phyloP scores from a whole-genome alignment of 2,888 invertebrate species.

The Thecocarcelia acutangulata region DNA sequence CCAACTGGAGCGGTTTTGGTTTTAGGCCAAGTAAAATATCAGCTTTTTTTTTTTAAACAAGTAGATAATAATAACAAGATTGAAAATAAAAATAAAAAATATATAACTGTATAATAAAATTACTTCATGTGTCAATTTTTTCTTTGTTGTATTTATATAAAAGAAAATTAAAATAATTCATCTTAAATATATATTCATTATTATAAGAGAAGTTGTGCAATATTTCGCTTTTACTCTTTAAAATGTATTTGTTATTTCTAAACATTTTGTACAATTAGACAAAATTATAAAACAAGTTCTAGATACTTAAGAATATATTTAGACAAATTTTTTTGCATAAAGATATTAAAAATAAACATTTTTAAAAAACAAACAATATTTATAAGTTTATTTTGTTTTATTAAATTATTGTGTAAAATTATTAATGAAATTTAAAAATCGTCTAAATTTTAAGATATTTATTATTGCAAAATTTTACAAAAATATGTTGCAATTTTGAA shows the following conservation, averaged over 20 bases:
- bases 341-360: not conserved
- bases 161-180: constrained; percentile 15
- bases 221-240: constrained; percentile 6
- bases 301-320: constrained; percentile 1
- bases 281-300: constrained; percentile 1
- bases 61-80: not conserved
- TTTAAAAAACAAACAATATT: too few species aligned
- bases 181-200: not conserved
- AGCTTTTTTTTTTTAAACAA: too few species aligned
- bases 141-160: constrained; percentile 5
- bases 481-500: constrained; percentile 63
- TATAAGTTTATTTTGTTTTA: constrained; percentile 67
- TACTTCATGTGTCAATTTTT: not conserved
- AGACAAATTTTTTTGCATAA: constrained; percentile 39
- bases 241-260: constrained; percentile 54
- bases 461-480: constrained; percentile 59
- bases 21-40: too few species aligned
- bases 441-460: constrained; percentile 51
- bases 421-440: constrained; percentile 9
- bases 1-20: too few species aligned
- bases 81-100: constrained; percentile 2
- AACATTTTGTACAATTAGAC: constrained; percentile 30
- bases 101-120: not conserved
- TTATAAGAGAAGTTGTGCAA: constrained; percentile 51
- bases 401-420: constrained; percentile 66